Conservation (phyloP, 2,888 invertebrate species). For the Drosophila vallismaia region DNA sequence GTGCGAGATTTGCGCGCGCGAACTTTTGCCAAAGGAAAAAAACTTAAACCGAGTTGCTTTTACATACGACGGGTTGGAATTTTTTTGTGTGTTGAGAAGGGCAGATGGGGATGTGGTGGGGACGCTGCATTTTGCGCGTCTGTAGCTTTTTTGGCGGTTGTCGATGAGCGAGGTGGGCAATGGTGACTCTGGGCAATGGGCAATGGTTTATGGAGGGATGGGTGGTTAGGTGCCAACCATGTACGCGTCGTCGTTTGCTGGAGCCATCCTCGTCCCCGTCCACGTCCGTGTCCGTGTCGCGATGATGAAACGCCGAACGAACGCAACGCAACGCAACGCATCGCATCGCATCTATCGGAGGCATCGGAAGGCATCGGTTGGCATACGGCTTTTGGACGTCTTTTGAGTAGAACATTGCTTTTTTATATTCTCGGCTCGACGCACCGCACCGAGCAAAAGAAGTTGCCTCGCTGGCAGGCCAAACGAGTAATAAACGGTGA, state of each 20-base stretch:
- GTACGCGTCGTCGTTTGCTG: slow-evolving; percentile 54
- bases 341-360: slow-evolving; percentile 77
- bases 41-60: slow-evolving; percentile 66
- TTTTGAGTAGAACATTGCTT: slow-evolving; percentile 83
- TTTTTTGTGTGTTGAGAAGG: neutral
- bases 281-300: slow-evolving; percentile 56
- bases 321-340: slow-evolving; percentile 35
- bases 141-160: slow-evolving; percentile 63
- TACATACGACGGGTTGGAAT: slow-evolving; percentile 54
- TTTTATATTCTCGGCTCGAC: slow-evolving; percentile 82
- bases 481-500: slow-evolving; percentile 15
- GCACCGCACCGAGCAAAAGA: slow-evolving; percentile 67
- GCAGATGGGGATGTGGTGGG: neutral
- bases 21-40: slow-evolving; percentile 71
- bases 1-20: slow-evolving; percentile 67
- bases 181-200: neutral
- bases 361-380: slow-evolving; percentile 72
- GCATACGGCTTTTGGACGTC: slow-evolving; percentile 83
- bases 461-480: slow-evolving; percentile 36
- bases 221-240: slow-evolving; percentile 43
- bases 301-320: slow-evolving; percentile 81
- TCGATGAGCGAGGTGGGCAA: slow-evolving; percentile 4
- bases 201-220: neutral
- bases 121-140: slow-evolving; percentile 72
- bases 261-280: slow-evolving; percentile 15